These are phyloP conservation scores for Seriola rivoliana DNA, from an alignment of 2,113 vertebrate genomes.

Conservation along the genomic window DNA sequence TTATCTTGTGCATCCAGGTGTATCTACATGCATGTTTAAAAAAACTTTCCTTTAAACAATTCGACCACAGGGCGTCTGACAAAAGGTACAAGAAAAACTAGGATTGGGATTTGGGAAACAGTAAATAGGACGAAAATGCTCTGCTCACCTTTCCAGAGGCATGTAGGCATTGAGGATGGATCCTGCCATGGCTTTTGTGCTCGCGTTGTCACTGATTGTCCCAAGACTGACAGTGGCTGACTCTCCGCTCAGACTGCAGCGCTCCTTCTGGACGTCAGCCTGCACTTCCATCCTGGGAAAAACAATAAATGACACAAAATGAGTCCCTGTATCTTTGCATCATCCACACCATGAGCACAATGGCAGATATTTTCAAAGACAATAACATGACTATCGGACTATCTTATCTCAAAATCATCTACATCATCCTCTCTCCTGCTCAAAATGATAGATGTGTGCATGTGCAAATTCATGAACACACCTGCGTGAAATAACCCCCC, in stretches of 20 bases:
- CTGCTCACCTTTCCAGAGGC: slow-evolving; percentile 93
- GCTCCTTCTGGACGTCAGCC: slow-evolving; percentile 97
- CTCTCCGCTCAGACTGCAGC: slow-evolving; percentile 96
- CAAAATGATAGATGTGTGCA: no score
- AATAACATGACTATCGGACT: no score
- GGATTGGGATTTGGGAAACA: neutral
- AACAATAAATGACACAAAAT: neutral
- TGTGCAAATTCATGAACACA: no score
- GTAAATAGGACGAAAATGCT: neutral
- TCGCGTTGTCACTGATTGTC: slow-evolving; percentile 96
- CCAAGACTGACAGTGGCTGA: slow-evolving; percentile 97
- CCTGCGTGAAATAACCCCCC: neutral
- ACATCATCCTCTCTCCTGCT: neutral
- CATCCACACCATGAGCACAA: no score
- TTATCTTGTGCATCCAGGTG: neutral
- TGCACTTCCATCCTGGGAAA: slow-evolving; percentile 94
- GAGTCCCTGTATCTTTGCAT: neutral
- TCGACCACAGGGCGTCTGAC: neutral
- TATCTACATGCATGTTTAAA: neutral
- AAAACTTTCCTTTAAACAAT: neutral
- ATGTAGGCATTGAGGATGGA: slow-evolving; percentile 96
- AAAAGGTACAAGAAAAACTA: neutral
- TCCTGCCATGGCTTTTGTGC: slow-evolving; percentile 98
- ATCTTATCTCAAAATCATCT: neutral
- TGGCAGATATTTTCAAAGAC: no score